Evolutionary conservation across 2,113 vertebrate species (phyloP).

Genomic region (Megaceryle torquata): DNA sequence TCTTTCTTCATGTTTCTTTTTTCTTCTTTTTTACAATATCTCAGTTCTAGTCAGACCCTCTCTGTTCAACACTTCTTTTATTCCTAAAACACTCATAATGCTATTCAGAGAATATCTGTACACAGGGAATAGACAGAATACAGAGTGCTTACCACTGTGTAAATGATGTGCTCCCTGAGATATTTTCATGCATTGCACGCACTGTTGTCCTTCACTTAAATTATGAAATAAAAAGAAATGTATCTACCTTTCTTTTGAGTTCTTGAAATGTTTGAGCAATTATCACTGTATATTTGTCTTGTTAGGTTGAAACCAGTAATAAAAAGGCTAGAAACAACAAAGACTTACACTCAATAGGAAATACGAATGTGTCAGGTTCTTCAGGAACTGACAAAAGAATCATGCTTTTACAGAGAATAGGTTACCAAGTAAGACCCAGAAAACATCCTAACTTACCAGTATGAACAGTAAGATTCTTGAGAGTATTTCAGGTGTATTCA

Average conservation of each 20-base stretch:
- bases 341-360: conserved; percentile 39
- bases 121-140: conserved; percentile 61
- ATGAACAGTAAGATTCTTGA: conserved; percentile 13
- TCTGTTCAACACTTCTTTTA: conserved; percentile 75
- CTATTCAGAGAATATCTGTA: conserved; percentile 73
- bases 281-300: conserved; percentile 54
- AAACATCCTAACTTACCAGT: background rate
- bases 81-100: conserved; percentile 73
- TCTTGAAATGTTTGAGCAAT: conserved; percentile 69
- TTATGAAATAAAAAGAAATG: conserved; percentile 69
- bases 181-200: conserved; percentile 37
- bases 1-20: conserved; percentile 64
- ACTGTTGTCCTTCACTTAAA: conserved; percentile 70
- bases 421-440: conserved; percentile 32
- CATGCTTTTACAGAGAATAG: background rate
- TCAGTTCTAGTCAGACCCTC: conserved; percentile 73
- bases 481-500: background rate
- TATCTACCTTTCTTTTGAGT: conserved; percentile 67
- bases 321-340: conserved; percentile 42
- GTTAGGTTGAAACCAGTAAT: conserved; percentile 61
- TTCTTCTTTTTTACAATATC: conserved; percentile 71
- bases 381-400: background rate
- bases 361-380: conserved; percentile 4
- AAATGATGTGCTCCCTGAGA: conserved; percentile 57
- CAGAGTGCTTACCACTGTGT: conserved; percentile 47